Percentiles rank a stretch among this genome's conserved stretches.
Conservation (phyloP, 2,113 vertebrate genomes). For the Microcebus ravelobensis region DNA sequence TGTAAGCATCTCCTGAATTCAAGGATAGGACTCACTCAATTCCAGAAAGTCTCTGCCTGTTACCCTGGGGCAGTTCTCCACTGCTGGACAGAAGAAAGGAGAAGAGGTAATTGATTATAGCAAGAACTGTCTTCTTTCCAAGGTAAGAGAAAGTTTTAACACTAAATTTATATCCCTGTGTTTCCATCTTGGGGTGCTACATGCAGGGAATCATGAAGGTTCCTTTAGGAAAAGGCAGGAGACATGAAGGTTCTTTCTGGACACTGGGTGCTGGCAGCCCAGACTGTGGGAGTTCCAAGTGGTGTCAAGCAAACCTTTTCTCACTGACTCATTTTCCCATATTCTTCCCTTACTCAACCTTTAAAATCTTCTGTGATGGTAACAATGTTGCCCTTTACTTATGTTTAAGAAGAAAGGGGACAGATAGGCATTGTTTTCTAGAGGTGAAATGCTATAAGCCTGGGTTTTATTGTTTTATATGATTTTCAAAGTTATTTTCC, state of each 20-base stretch:
- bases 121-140: neutral
- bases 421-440: neutral
- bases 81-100: neutral
- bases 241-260: neutral
- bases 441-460: neutral
- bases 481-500: neutral
- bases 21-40: neutral
- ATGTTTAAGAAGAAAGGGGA: neutral
- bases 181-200: neutral
- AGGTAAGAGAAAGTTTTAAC: neutral
- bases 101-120: neutral
- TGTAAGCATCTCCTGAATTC: neutral
- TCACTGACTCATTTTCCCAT: neutral
- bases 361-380: neutral
- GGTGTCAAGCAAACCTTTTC: neutral
- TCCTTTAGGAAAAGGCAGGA: neutral
- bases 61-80: neutral
- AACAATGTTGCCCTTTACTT: neutral
- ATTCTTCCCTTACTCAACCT: neutral
- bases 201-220: rapidly evolving
- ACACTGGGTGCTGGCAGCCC: neutral
- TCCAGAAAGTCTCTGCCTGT: neutral
- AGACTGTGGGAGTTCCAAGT: rapidly evolving
- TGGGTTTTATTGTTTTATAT: neutral
- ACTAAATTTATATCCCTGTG: neutral